Percentiles rank a stretch among this genome's conserved stretches.
These are phyloP conservation scores for Papilio polytes DNA, from an alignment of 1,140 invertebrate species.

Conservation along the genomic window DNA sequence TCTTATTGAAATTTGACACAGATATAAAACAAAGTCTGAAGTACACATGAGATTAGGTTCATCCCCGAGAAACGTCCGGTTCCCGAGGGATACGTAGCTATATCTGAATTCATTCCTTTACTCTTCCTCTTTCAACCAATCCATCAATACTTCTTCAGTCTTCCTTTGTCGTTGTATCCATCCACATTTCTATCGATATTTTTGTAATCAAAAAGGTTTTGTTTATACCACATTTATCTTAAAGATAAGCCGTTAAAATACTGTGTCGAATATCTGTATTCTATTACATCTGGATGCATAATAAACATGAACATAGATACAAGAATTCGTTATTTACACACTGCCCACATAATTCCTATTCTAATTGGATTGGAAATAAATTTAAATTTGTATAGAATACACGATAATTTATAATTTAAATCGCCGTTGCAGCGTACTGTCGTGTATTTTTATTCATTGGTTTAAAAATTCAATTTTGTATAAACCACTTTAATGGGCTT, in stretches of 20 bases:
- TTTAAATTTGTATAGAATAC: conserved; percentile 14
- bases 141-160: too few relatives aligned
- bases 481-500: conserved; percentile 20
- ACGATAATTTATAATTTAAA: conserved; percentile 6
- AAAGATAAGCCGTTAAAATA: neutral
- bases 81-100: too few relatives aligned
- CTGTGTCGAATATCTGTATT: neutral
- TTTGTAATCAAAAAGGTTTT: neutral
- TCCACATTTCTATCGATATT: too few relatives aligned
- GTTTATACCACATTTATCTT: neutral
- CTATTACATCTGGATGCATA: neutral
- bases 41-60: too few relatives aligned
- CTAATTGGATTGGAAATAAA: conserved; percentile 27
- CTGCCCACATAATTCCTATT: conserved; percentile 5
- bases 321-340: conserved; percentile 1
- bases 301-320: conserved; percentile 1
- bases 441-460: conserved; percentile 29
- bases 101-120: too few relatives aligned
- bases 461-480: conserved; percentile 15
- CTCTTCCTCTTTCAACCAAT: too few relatives aligned
- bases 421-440: conserved; percentile 2
- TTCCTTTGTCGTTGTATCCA: too few relatives aligned
- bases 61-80: too few relatives aligned
- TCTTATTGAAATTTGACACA: too few relatives aligned
- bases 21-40: too few relatives aligned